A percentile compares a stretch with the other conserved stretches of the same genome.
phyloP scores from a whole-genome alignment of 2,113 vertebrate genomes.

The Limnothrissa miodon region DNA sequence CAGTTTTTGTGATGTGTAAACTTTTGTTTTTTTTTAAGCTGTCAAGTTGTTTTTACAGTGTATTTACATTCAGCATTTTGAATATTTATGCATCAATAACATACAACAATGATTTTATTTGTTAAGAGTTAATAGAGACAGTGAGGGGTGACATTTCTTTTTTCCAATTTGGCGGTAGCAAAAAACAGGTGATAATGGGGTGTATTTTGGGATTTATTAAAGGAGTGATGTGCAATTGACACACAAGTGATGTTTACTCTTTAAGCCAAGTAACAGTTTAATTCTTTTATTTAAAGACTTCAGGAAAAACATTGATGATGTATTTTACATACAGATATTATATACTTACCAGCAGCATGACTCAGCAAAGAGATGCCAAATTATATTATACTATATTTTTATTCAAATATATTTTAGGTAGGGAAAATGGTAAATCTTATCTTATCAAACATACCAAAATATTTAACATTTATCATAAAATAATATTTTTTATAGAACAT shows the following conservation, averaged over 20 bases:
- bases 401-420: too few species aligned
- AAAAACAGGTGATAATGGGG: neutral
- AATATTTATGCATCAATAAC: neutral
- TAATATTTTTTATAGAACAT: neutral
- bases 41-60: too few species aligned
- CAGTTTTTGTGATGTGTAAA: too few species aligned
- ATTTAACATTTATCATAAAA: neutral
- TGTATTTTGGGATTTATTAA: neutral
- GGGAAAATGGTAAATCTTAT: too few species aligned
- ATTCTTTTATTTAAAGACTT: neutral
- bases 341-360: constrained; percentile 3
- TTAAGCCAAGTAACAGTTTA: neutral
- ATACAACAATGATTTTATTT: neutral
- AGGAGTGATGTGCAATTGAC: constrained; percentile 4
- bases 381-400: neutral
- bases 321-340: neutral
- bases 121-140: neutral
- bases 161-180: neutral
- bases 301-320: neutral
- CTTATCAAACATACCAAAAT: neutral
- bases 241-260: neutral
- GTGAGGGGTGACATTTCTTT: neutral
- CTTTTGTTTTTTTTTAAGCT: too few species aligned
- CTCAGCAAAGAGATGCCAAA: neutral
- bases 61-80: neutral